phyloP scores from a whole-genome alignment of 2,113 vertebrate genomes.

The Mustela lutreola region DNA sequence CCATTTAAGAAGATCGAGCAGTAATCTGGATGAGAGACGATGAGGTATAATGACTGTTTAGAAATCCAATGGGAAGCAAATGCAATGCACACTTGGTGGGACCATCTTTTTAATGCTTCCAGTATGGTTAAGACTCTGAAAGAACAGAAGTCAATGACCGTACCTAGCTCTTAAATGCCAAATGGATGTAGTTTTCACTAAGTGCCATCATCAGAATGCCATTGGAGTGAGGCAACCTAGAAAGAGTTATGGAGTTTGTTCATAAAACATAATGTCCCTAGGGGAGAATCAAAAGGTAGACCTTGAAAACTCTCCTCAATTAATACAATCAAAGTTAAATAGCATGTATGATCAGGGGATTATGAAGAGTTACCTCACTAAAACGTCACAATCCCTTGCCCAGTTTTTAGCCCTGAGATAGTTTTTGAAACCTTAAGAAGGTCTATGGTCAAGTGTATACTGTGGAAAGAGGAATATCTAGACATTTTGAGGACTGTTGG shows the following conservation, averaged over 20 bases:
- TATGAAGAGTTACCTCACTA: not conserved
- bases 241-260: not conserved
- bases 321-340: not conserved
- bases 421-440: not conserved
- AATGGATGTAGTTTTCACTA: not conserved
- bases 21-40: not conserved
- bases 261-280: not conserved
- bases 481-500: not conserved
- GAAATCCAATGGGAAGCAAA: not conserved
- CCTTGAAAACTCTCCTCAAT: not conserved
- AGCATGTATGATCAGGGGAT: not conserved
- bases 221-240: not conserved
- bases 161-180: not conserved
- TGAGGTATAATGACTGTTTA: not conserved
- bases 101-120: accelerated
- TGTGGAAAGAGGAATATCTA: not conserved
- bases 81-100: not conserved
- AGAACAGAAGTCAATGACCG: not conserved
- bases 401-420: not conserved
- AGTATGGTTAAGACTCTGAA: not conserved
- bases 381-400: not conserved
- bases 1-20: not conserved
- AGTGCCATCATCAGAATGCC: not conserved
- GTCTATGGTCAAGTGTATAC: not conserved
- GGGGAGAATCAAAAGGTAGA: not conserved